A percentile compares a stretch with the other conserved stretches of the same genome.
These are phyloP conservation scores for Temnothorax unifasciatus DNA, from an alignment of 2,888 invertebrate genomes.

Conservation along the genomic window DNA sequence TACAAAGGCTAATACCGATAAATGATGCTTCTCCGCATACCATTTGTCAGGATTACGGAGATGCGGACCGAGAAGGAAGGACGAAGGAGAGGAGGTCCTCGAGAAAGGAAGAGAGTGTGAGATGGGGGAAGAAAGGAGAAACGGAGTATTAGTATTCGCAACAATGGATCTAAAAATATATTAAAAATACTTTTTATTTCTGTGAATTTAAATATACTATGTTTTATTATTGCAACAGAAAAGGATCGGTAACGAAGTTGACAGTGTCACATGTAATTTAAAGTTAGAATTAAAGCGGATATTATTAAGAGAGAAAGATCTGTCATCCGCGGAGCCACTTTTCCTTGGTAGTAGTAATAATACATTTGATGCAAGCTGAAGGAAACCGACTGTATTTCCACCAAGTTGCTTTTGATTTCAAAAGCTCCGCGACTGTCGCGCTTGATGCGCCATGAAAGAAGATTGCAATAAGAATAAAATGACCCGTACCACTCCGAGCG, in stretches of 20 bases:
- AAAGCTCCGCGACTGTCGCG: conserved; percentile 28
- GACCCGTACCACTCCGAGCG: conserved; percentile 3
- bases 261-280: neutral
- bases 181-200: neutral
- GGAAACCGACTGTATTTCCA: conserved; percentile 18
- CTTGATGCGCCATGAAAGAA: conserved; percentile 45
- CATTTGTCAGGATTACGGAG: conserved; percentile 67
- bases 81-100: neutral
- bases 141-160: too few relatives aligned
- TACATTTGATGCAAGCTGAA: conserved; percentile 29
- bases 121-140: neutral
- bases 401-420: conserved; percentile 41
- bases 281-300: neutral
- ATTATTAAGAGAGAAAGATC: neutral
- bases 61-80: neutral
- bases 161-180: neutral
- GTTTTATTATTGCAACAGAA: neutral
- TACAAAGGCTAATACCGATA: conserved; percentile 70
- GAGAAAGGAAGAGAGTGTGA: neutral
- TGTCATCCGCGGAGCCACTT: neutral
- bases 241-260: neutral
- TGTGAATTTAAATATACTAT: neutral
- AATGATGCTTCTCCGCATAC: conserved; percentile 61
- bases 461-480: conserved; percentile 27
- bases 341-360: conserved; percentile 7